Base-by-base conservation (phyloP, 2,113 vertebrate species). In the Megalops atlanticus region DNA sequence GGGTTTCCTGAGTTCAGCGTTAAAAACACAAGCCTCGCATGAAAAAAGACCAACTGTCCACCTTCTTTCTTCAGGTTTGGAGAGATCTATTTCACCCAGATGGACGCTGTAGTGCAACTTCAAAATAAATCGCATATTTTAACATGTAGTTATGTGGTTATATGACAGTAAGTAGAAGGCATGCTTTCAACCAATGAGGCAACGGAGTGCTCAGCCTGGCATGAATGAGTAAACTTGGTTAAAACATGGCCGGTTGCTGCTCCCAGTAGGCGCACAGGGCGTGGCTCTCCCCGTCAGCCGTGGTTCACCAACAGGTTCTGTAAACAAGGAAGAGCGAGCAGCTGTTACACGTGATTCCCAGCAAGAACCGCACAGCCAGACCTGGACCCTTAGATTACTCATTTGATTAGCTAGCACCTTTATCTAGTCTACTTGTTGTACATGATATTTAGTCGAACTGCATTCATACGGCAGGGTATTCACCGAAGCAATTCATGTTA, bases 261-360 rank as follows among this genome's bases (percentile, higher is more conserved):
- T 64, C 69, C 11, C 12, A 24, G 33, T 33, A 14, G 35, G 35
- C 1, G 12, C 15, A 74, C 1, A 36, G 76, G 24, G 47, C 3
- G 24, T 33, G 78, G 72, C 24, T 3, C 33, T 40, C 33, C 72
- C 89, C 87, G 86, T 93, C 90, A 93, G 87, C 93, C 89, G 0
- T 87, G 93, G 86, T 92, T 93, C 82, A 93, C 90, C 87, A 92
- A 78, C 88, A 92, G 83, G 77, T 90, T 93, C 93, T 94, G 79
- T 71, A 27, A 49, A 80, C 24, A 45, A 47, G 74, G 35, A 54
- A 35, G 43, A 33, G 4, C 4, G 16, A 71, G 43, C 69, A 38
- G 27, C 39, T 35, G 18, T 71, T 21, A 70, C 27, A 27, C 27
- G 39, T 49, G 33, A 49, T 11, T 35, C 31, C 12, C 31, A 27